Conservation (phyloP, 2,113 vertebrate genomes). For the Petaurus breviceps region DNA sequence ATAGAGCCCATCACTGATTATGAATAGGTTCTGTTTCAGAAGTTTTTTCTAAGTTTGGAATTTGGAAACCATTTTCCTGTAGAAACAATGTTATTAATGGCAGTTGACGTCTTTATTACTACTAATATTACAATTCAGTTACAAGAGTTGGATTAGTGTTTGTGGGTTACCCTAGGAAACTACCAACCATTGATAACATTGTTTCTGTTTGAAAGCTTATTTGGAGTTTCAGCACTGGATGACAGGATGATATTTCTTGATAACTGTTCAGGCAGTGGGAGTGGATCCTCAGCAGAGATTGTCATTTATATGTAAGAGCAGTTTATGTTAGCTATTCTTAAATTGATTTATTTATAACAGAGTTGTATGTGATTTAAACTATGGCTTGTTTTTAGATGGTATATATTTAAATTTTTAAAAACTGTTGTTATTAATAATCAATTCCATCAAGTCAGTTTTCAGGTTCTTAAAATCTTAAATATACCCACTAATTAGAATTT, state of each 20-base stretch:
- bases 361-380: background rate
- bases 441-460: background rate
- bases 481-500: background rate
- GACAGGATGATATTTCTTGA: background rate
- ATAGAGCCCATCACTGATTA: conserved; percentile 13
- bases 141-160: too few relatives aligned
- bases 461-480: background rate
- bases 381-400: background rate
- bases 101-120: too few relatives aligned
- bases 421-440: background rate
- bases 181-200: background rate
- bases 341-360: background rate
- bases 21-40: conserved; percentile 7
- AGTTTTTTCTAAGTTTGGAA: conserved; percentile 40
- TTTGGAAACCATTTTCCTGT: conserved; percentile 8
- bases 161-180: too few relatives aligned
- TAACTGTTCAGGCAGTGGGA: background rate
- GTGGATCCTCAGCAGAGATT: background rate
- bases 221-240: background rate
- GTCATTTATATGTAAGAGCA: background rate
- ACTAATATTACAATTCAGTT: too few relatives aligned
- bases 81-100: conserved; percentile 20
- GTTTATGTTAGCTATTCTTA: background rate
- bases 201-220: background rate
- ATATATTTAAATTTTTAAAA: background rate